Percentiles rank a stretch among this genome's conserved stretches.
Conservation (phyloP, 2,888 invertebrate species). For the Melanchra persicariae region DNA sequence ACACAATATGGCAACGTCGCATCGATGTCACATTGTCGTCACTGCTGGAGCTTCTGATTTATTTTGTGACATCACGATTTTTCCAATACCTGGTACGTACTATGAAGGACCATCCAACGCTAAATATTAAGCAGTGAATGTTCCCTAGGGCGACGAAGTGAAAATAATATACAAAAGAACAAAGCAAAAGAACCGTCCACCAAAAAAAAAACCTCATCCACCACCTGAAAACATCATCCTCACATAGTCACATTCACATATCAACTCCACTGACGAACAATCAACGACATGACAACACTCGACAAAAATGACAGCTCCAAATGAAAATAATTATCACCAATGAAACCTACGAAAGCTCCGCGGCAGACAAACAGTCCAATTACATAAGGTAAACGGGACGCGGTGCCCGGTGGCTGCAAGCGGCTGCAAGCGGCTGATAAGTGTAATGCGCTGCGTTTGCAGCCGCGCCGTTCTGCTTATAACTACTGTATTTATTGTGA, state of each 20-base stretch:
- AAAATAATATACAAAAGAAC: background rate
- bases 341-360: conserved; percentile 14
- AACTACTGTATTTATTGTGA: conserved; percentile 51
- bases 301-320: conserved; percentile 1
- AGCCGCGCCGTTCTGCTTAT: conserved; percentile 25
- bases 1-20: too few relatives aligned
- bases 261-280: background rate
- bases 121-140: background rate
- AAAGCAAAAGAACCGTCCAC: background rate
- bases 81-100: background rate
- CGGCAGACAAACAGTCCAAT: conserved; percentile 54
- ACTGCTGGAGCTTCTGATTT: background rate
- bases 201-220: background rate
- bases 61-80: background rate
- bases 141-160: background rate
- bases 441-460: conserved; percentile 49
- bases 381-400: conserved; percentile 52
- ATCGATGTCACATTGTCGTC: background rate
- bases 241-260: background rate
- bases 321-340: conserved; percentile 38
- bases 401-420: conserved; percentile 43
- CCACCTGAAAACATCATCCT: background rate
- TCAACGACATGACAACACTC: conserved; percentile 3
- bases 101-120: background rate
- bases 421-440: conserved; percentile 55